Percentiles rank a stretch among this genome's conserved stretches.
phyloP scores from a whole-genome alignment of 2,113 vertebrate species.

The Carollia perspicillata region DNA sequence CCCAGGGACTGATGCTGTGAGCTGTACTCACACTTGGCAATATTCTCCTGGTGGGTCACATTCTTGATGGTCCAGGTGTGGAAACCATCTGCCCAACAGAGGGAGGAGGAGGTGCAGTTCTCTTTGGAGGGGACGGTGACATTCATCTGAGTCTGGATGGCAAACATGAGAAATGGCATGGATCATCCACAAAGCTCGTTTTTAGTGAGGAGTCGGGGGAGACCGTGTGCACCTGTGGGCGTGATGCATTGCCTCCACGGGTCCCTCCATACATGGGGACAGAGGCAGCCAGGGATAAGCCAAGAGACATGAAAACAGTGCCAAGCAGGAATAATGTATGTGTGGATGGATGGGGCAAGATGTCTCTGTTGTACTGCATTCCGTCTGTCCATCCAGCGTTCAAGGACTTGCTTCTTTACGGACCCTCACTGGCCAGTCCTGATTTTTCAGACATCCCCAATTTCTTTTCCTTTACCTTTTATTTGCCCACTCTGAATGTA shows the following conservation, averaged over 20 bases:
- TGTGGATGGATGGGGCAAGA: too few relatives aligned
- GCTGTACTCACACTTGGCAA: constrained; percentile 88
- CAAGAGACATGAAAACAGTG: not conserved
- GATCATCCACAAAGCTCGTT: not conserved
- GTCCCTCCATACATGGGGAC: not conserved
- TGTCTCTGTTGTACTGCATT: not conserved
- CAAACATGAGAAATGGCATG: constrained; percentile 36
- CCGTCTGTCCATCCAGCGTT: not conserved
- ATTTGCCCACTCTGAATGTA: not conserved
- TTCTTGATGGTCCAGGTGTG: constrained; percentile 84
- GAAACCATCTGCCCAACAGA: constrained; percentile 85
- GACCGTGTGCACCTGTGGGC: accelerated
- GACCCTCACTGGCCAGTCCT: not conserved
- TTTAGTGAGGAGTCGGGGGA: not conserved
- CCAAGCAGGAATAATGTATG: not conserved
- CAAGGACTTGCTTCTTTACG: not conserved
- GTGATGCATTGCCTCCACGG: accelerated
- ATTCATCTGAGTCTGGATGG: constrained; percentile 86
- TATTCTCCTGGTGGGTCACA: constrained; percentile 75
- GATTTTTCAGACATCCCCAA: not conserved
- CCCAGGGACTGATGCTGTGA: accelerated
- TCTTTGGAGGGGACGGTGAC: constrained; percentile 80
- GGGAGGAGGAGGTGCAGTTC: constrained; percentile 81
- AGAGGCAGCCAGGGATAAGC: not conserved
- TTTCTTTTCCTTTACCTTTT: not conserved